Evolutionary conservation across 2,797 vertebrate genomes (phyloP), one percentile per base, ranked within the genome.

Genomic region (Micromesistius poutassou): DNA sequence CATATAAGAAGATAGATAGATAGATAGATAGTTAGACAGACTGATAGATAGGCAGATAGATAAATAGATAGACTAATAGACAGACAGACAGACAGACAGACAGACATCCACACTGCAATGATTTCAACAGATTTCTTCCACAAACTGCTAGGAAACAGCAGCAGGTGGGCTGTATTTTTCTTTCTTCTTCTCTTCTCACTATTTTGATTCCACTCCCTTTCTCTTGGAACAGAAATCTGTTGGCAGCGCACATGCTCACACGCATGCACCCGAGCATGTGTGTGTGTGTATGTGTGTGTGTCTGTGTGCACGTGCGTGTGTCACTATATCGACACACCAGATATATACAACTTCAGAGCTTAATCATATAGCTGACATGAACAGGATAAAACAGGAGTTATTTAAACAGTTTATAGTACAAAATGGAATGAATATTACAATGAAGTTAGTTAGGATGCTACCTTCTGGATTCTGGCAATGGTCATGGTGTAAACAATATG

Each of bases 231-330:
- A 28, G 25, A 38, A 35, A 70, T 22, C 35, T 30, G 71, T 35
- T 72, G 22, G 31, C 33, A 38, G 71, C 33, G 36, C 35, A 22
- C 31, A 36, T 3, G 71, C 33, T 36, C 22, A 22, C 31, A 36
- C 9, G 71, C 13, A 30, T 71, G 10, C 16, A 12, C 31, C 3
- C 31, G 13, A n/a, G 70, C 12, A 30, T 71, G 28, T 2, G 12
- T 31, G 70, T 71, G 70, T 71, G 12, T 71, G 70, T 30, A 7
- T 71, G 70, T 72, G 31, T 72, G 30, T 72, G 14, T 72, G 30
- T 72, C 31, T 72, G 71, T 35, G 71, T 35, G 31, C 31, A 33
- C 35, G 31, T 73, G 7, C 31, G n/a, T 66, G 22, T 66, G 62
- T 42, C 22, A 66, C 8, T 22, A 66, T 25, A n/a, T n/a, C n/a